phyloP scores from a whole-genome alignment of 1,140 invertebrate species.

The Dendroctonus valens region DNA sequence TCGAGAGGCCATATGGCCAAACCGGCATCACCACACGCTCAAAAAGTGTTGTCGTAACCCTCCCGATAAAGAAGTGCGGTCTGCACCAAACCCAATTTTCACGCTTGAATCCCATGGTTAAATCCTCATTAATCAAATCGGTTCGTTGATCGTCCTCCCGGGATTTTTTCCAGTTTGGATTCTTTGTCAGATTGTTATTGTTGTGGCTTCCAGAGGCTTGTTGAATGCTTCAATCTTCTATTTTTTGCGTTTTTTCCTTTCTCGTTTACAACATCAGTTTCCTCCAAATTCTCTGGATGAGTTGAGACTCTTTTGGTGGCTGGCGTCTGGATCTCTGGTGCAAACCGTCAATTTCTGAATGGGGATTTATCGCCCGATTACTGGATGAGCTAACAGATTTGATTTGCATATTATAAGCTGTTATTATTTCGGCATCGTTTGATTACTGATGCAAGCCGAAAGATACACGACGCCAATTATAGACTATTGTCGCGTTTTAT shows the following conservation, averaged over 20 bases:
- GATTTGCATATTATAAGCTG: conserved; percentile 8
- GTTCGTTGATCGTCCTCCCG: too few species aligned
- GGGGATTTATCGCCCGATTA: conserved; percentile 4
- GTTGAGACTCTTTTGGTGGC: too few species aligned
- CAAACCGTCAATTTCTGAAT: too few species aligned
- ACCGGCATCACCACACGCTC: conserved; percentile 26
- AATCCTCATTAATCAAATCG: not conserved
- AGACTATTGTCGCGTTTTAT: too few species aligned
- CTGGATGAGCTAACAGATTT: conserved; percentile 9
- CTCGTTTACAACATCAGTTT: too few species aligned
- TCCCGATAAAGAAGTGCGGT: not conserved
- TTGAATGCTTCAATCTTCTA: too few species aligned
- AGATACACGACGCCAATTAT: not conserved
- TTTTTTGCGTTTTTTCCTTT: too few species aligned
- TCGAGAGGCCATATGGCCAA: conserved; percentile 41
- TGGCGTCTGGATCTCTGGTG: too few species aligned
- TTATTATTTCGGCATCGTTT: conserved; percentile 16
- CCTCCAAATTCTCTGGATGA: too few species aligned
- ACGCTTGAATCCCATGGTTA: conserved; percentile 2
- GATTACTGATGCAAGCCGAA: conserved; percentile 7
- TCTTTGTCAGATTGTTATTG: too few species aligned
- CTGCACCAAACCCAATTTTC: conserved; percentile 18
- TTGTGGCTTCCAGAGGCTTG: too few species aligned
- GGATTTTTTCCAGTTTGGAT: too few species aligned
- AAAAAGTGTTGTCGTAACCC: conserved; percentile 12